Base-by-base conservation (phyloP, 2,797 vertebrate genomes). In the Cacajao melanocephalus region DNA sequence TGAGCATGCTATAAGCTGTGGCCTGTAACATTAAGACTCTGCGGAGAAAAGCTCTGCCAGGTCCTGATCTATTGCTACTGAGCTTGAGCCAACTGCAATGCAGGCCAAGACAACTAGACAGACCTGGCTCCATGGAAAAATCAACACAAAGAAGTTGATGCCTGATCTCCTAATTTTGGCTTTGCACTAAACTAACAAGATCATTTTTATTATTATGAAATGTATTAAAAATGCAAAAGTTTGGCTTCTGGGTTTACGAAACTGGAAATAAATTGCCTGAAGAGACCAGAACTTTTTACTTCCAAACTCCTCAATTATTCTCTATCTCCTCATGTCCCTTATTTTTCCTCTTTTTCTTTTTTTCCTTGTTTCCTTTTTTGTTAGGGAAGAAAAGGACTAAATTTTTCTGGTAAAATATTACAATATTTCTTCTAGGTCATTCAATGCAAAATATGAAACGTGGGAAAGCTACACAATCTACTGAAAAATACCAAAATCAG, bases 141-240 rank as follows among this genome's bases (percentile, higher is more conserved):
- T 86, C 73, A 70, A 80, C 0, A 5, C 87, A 93, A 86, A 94
- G 67, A 97, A 91, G 93, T 57, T 95, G 96, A 92, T 30, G 44
- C 48, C 1, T 0, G 0, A 81, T 88, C 92, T 97, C 39, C 85
- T 98, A 88, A 96, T 96, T 97, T 89, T 58, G 91, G 5, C 67
- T 95, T 96, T 93, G 83, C 0, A 20, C 48, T 97, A 97, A 87
- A 96, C 48, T 94, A 95, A 90, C 93, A 87, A 64, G 82, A 95
- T 83, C 88, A 79, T 26, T 90, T 97, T 76, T 50, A 81, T 97
- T 98, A 98, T 96, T 97, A 97, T 52, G 96, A 92, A 15, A 52
- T 88, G 82, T 95, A 97, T 95, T 93, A 93, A 98, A 98, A 98
- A 98, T 97, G 96, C 92, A 98, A 96, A 98, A 97, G 95, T 87